Evolutionary conservation across 2,797 vertebrate species (phyloP).

Genomic region (Champsocephalus gunnari): DNA sequence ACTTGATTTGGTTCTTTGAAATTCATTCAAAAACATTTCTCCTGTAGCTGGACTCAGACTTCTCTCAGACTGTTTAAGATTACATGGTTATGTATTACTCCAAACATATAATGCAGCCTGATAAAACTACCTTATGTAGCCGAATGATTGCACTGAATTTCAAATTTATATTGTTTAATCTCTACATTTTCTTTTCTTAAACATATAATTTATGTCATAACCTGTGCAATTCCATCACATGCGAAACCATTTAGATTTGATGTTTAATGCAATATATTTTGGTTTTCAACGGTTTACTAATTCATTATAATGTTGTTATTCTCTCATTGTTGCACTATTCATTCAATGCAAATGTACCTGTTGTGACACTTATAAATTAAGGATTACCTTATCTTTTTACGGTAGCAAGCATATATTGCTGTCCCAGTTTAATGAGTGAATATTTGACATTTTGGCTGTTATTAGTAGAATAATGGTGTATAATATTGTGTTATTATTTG

Average conservation of each 20-base stretch:
- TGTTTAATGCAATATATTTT: no score
- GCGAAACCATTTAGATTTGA: no score
- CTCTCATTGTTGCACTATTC: no score
- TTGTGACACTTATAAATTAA: no score
- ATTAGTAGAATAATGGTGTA: not conserved
- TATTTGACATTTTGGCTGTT: not conserved
- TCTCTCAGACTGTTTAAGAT: not conserved
- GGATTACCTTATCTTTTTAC: not conserved
- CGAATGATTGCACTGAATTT: not conserved
- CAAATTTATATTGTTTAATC: not conserved
- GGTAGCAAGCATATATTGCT: not conserved
- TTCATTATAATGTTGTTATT: no score
- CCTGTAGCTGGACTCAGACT: not conserved
- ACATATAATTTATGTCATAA: not conserved
- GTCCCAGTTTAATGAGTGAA: not conserved
- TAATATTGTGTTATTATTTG: not conserved
- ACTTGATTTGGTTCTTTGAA: conserved; percentile 9
- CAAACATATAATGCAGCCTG: not conserved
- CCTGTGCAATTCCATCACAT: no score
- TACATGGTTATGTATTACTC: not conserved
- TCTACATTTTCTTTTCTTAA: not conserved
- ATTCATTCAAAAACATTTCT: not conserved
- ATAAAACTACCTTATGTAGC: not conserved
- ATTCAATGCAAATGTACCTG: no score
- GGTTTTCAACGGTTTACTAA: no score